These are phyloP conservation scores for Solenopsis fugax DNA, from an alignment of 1,140 invertebrate species.

Conservation along the genomic window DNA sequence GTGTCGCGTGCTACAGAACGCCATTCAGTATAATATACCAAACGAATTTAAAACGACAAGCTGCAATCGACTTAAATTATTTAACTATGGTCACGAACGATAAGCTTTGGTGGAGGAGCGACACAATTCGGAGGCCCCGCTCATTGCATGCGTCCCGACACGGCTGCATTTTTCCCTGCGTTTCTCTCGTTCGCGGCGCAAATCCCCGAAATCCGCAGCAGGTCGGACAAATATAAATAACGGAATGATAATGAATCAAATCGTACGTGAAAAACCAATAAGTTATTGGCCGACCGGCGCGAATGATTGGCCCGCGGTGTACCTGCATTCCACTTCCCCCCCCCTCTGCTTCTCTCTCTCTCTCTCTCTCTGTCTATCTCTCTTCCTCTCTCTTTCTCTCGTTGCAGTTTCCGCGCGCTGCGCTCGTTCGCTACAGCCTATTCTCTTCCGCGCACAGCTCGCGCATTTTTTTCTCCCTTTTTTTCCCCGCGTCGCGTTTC, in stretches of 20 bases:
- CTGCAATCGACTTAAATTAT: neutral
- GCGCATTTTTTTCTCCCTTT: constrained; percentile 39
- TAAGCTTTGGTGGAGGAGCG: constrained; percentile 27
- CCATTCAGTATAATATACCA: too few species aligned
- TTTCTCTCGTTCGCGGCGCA: constrained; percentile 46
- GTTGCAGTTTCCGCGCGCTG: constrained; percentile 26
- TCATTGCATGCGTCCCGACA: constrained; percentile 22
- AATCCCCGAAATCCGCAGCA: constrained; percentile 74
- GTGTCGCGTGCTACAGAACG: neutral
- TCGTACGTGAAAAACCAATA: constrained; percentile 85
- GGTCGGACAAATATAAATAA: constrained; percentile 85
- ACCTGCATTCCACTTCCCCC: constrained; percentile 59
- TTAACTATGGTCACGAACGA: constrained; percentile 24
- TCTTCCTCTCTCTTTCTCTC: neutral
- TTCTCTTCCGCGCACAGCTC: constrained; percentile 6
- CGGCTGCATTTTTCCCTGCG: constrained; percentile 58
- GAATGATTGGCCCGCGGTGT: constrained; percentile 82
- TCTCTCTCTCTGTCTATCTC: neutral
- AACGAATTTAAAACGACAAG: neutral
- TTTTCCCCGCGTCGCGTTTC: constrained; percentile 52
- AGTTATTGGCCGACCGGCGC: constrained; percentile 83
- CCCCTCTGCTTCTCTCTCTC: neutral
- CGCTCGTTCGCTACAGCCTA: constrained; percentile 34
- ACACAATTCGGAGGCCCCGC: constrained; percentile 1
- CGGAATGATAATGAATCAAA: constrained; percentile 86